Conservation (phyloP, 2,113 vertebrate genomes). For the Orcinus orca region DNA sequence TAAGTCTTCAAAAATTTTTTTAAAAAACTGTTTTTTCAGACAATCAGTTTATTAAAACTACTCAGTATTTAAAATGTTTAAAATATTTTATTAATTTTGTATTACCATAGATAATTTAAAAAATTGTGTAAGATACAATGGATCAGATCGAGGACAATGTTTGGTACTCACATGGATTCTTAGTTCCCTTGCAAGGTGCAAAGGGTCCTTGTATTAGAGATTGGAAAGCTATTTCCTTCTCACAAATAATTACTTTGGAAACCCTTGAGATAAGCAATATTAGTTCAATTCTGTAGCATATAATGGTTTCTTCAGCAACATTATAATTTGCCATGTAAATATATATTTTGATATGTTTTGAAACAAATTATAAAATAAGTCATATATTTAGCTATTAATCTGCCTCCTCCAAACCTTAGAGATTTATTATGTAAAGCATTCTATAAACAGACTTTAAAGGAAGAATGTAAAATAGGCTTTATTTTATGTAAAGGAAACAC, state of each 20-base stretch:
- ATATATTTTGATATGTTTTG: neutral
- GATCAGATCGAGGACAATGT: neutral
- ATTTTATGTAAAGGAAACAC: neutral
- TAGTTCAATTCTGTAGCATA: neutral
- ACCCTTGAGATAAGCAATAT: neutral
- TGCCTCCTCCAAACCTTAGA: neutral
- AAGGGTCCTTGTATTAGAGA: neutral
- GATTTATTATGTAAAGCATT: neutral
- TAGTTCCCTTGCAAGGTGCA: neutral
- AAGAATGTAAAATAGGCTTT: neutral
- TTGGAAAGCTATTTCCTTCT: neutral
- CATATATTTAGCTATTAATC: neutral
- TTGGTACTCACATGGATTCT: neutral
- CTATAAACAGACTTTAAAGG: neutral
- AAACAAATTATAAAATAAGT: neutral
- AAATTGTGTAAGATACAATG: neutral
- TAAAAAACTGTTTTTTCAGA: neutral
- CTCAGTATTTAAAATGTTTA: neutral
- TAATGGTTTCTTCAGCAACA: neutral
- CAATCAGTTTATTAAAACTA: neutral
- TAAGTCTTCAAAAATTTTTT: neutral
- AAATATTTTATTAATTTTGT: neutral
- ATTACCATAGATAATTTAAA: neutral
- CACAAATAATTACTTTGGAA: neutral
- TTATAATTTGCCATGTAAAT: neutral